Base-by-base conservation (phyloP, 2,888 invertebrate species). In the Venusia cambrica region DNA sequence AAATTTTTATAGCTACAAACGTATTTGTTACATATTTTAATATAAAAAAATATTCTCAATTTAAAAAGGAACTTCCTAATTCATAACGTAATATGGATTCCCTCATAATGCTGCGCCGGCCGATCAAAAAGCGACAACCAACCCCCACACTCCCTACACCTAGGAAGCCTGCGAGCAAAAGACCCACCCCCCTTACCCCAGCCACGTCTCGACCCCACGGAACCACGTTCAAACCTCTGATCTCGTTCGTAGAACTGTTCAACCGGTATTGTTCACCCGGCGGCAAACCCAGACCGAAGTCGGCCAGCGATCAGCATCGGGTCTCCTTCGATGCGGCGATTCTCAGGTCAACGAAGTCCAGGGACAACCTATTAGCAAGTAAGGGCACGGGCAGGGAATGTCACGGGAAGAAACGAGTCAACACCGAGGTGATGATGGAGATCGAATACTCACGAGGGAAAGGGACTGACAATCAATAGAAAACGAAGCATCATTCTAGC, bases 211-310 rank as follows among this genome's bases (percentile, higher is more conserved):
- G n/a, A n/a, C n/a, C n/a, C n/a, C n/a, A n/a, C n/a, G n/a, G n/a
- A n/a, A n/a, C n/a, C n/a, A n/a, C n/a, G n/a, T n/a, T n/a, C n/a
- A n/a, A n/a, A n/a, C n/a, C n/a, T n/a, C n/a, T n/a, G n/a, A 49
- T 66, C 24, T 62, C 57, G 0, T 67, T 67, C 29, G 64, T 62
- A 2, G 40, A 54, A 19, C 45, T 67, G 4, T 67, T 62, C 33
- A 32, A 38, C 4, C n/a, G n/a, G n/a, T n/a, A n/a, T n/a, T n/a
- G n/a, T n/a, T n/a, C n/a, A n/a, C n/a, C n/a, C n/a, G n/a, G n/a
- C n/a, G n/a, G 25, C 10, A 13, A 4, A 3, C 27, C 38, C n/a
- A 10, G 22, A 3, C 22, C n/a, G n/a, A 28, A 38, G 5, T 38
- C 28, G n/a, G 16, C 26, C n/a, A 6, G 8, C 11, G 27, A 27